phyloP scores from a whole-genome alignment of 1,140 invertebrate genomes.

The Berghia stephanieae region DNA sequence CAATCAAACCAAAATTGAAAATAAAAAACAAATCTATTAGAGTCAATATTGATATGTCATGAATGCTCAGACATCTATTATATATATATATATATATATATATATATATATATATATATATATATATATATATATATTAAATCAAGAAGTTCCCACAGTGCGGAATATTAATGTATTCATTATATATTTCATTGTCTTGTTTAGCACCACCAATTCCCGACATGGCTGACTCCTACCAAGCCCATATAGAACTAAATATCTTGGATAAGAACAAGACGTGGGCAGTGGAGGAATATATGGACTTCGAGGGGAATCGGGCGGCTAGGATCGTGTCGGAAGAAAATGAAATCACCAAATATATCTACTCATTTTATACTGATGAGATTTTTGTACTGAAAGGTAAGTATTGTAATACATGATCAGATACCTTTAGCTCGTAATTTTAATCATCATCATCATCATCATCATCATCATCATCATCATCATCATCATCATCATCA shows the following conservation, averaged over 20 bases:
- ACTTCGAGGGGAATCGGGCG: slow-evolving; percentile 12
- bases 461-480: slow-evolving; percentile 22
- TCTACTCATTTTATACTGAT: slow-evolving; percentile 16
- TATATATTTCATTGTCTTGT: no score
- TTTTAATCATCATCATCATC: slow-evolving; percentile 16
- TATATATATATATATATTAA: no score
- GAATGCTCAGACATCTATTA: no score
- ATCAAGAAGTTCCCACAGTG: no score
- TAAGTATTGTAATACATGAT: background rate
- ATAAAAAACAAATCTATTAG: no score
- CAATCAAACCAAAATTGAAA: no score
- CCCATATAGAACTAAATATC: slow-evolving; percentile 17
- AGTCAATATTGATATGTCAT: no score
- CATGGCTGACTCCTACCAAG: no score
- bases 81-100: no score
- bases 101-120: no score
- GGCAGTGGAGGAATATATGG: slow-evolving; percentile 14
- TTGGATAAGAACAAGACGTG: slow-evolving; percentile 16
- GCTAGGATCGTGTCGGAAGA: background rate
- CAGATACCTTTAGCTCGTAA: background rate
- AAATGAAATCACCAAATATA: background rate
- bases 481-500: slow-evolving; percentile 22
- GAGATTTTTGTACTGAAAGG: slow-evolving; percentile 10
- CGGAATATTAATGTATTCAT: no score
- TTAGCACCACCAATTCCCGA: no score